Evolutionary conservation across 2,888 invertebrate genomes (phyloP).

Genomic region (Panorpa germanica): DNA sequence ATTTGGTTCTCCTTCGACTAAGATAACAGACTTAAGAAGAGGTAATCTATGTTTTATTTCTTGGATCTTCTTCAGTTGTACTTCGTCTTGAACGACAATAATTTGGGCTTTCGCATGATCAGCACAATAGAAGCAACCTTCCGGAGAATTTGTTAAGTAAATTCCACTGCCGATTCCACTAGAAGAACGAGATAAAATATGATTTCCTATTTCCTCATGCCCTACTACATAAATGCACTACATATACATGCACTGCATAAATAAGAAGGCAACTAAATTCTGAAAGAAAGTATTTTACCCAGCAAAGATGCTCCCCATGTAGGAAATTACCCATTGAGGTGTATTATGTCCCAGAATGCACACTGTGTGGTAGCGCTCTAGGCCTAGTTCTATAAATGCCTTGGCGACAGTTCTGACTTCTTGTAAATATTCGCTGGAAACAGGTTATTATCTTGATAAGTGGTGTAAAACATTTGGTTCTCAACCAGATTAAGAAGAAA

Average conservation of each 20-base stretch:
- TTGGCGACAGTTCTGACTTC: constrained; percentile 61
- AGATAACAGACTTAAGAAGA: constrained; percentile 60
- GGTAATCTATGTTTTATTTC: constrained; percentile 47
- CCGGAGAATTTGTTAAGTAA: constrained; percentile 79
- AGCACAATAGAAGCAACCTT: constrained; percentile 70
- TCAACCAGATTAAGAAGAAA: too few species aligned
- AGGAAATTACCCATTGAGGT: constrained; percentile 76
- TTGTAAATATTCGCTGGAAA: constrained; percentile 54
- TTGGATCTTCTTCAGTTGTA: constrained; percentile 70
- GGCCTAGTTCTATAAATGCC: constrained; percentile 67
- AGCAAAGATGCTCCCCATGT: constrained; percentile 74
- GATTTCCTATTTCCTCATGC: constrained; percentile 7
- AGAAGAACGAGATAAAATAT: too few species aligned
- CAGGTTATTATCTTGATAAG: background rate
- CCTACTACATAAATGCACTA: too few species aligned
- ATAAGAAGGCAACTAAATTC: too few species aligned
- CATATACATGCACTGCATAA: too few species aligned
- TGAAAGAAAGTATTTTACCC: too few species aligned
- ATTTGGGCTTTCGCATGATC: constrained; percentile 64
- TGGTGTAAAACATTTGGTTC: too few species aligned
- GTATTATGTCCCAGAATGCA: constrained; percentile 85
- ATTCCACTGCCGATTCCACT: constrained; percentile 74
- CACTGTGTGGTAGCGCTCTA: constrained; percentile 62
- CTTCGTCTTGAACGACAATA: constrained; percentile 70
- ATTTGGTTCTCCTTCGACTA: too few species aligned